These are phyloP conservation scores for Hippolais icterina DNA, from an alignment of 2,113 vertebrate species.

Conservation along the genomic window DNA sequence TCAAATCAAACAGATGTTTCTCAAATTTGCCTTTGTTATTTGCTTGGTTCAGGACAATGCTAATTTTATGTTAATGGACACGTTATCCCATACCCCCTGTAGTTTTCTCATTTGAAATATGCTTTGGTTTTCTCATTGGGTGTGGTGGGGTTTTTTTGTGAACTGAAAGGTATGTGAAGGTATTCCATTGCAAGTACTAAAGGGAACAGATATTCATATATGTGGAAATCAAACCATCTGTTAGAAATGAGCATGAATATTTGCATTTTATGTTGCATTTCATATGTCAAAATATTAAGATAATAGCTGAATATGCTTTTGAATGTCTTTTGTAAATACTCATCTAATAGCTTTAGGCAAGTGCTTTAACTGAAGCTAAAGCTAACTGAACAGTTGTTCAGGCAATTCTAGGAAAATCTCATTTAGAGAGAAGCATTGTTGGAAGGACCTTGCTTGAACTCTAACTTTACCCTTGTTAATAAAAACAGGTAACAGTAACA, in stretches of 20 bases:
- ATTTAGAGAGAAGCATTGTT: background rate
- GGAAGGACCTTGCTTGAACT: background rate
- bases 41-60: background rate
- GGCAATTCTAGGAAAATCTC: background rate
- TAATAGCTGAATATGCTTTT: background rate
- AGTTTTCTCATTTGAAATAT: background rate
- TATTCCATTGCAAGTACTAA: background rate
- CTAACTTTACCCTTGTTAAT: background rate
- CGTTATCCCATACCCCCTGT: background rate
- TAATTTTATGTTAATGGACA: background rate
- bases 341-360: background rate
- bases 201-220: background rate
- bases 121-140: background rate
- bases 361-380: background rate
- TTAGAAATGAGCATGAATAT: background rate
- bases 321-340: background rate
- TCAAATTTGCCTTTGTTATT: background rate
- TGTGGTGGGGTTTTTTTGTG: background rate
- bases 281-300: background rate
- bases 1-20: background rate
- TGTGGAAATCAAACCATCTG: background rate
- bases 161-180: background rate
- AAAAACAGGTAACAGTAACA: constrained; percentile 85
- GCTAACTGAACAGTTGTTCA: background rate
- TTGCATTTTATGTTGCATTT: background rate